Evolutionary conservation across 53 echinoderm and acorn worm genomes (phyloP), one percentile per base, ranked within the genome.

Genomic region (Hippasteria phrygiana): DNA sequence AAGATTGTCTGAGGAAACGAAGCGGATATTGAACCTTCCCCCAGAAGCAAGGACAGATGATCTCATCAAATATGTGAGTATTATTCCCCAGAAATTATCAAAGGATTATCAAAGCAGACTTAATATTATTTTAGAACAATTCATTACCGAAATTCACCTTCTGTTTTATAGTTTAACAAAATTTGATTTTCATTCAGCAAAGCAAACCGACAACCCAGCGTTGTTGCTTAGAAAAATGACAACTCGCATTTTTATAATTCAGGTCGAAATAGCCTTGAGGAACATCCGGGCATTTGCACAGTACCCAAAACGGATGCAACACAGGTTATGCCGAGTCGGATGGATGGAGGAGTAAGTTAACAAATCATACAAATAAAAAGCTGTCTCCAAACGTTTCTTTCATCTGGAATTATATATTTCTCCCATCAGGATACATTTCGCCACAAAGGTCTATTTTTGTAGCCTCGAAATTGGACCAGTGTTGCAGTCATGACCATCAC

Each of bases 271-370:
- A 37, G 96, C 96, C 1, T 59, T 96, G 51, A 90, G 96, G 41
- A 96, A 96, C 76, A 96, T 96, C 88, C 92, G 92, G 65, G 90
- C 96, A n/a, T 96, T 96, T 64, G 96, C 96, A 18, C 90, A 91
- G 70, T 96, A 96, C 62, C 96, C 96, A n/a, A 88, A 94, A 42
- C 80, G 94, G 47, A 96, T 96, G 96, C 96, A 96, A 53, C 87
- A 90, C 46, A 76, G 82, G 78, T 67, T 96, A 22, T 93, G 96
- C 77, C 81, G 88, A 94, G 92, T 92, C 20, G 96, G 96, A 6
- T 96, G 96, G 96, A 86, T 96, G 26, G 96, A 94, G 88, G 92
- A 84, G 96, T 96, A 72, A 92, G 96, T 87, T 34, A n/a, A 39
- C 29, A 29, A 13, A 43, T 27, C 7, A 24, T 2, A 59, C 24